phyloP scores from a whole-genome alignment of 2,888 invertebrate species.

The Ophion ventricosus region DNA sequence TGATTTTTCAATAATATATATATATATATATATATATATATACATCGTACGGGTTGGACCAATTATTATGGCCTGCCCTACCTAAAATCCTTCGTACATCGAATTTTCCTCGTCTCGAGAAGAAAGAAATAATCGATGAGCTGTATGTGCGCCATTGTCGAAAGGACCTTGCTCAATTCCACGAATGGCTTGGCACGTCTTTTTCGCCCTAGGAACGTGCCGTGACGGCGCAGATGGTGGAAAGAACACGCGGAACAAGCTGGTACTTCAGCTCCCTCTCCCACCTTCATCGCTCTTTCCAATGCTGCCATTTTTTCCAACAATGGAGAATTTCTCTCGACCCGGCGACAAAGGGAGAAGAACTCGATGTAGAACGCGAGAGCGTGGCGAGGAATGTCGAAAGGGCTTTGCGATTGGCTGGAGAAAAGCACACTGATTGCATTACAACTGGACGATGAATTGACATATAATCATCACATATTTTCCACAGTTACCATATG shows the following conservation, averaged over 20 bases:
- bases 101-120: constrained; percentile 2
- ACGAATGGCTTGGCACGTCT: constrained; percentile 12
- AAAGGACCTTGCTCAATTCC: constrained; percentile 18
- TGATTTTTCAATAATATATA: background rate
- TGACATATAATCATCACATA: background rate
- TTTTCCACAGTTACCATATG: background rate
- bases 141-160: background rate
- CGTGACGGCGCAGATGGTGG: constrained; percentile 12
- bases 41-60: background rate
- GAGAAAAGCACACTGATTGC: background rate
- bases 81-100: background rate
- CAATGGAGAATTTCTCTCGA: constrained; percentile 8
- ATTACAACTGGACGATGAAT: background rate
- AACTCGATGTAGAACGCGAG: constrained; percentile 3
- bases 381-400: background rate
- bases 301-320: background rate
- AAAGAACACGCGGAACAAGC: constrained; percentile 25
- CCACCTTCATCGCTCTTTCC: background rate
- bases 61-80: background rate
- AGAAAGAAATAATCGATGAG: background rate
- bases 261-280: background rate
- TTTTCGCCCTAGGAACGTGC: constrained; percentile 29
- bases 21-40: too few relatives aligned
- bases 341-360: background rate
- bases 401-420: background rate